Evolutionary conservation across 1,140 invertebrate genomes (phyloP), one percentile per base, ranked within the genome.

Genomic region (Trichomalopsis sarcophagae): DNA sequence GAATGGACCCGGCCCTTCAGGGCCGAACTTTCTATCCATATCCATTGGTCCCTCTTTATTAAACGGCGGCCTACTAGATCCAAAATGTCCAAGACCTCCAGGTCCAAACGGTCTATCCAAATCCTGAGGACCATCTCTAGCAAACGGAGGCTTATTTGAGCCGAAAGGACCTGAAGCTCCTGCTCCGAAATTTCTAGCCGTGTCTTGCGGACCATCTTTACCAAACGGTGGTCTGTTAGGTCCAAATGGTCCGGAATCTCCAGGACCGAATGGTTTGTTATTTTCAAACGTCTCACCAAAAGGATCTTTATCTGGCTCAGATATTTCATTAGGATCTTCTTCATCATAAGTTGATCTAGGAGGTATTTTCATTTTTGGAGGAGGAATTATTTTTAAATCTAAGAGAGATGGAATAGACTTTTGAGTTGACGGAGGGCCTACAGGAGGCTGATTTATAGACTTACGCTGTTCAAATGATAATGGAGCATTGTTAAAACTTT

Each of bases 391-490:
- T 82, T 85, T 85, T 30, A 85, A 76, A 13, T 55, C 44, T 21
- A 84, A 50, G 17, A 87, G 50, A 14, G 86, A 85, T 40, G 86
- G 86, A 44, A 87, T 87, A n/a, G 81, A n/a, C 21, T 69, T 84
- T 27, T 47, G 68, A 23, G n/a, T 55, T 21, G 73, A 14, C 55
- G 80, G 66, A 77, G 68, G 71, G 30, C 55, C 75, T 21, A 40
- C 6, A 13, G 27, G 10, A 30, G 84, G 36, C 21, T 74, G 62
- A 36, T 80, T 84, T 23, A 79, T 23, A 33, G 44, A 27, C 21
- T 71, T 27, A n/a, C 1, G 55, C 14, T 40, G 10, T 44, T 11
- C 36, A 17, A 77, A 84, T 14, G 75, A 11, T 66, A 55, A n/a
- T 68, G 55, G 36, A 68, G 17, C 40, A 17, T 7, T 47, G 77